Base-by-base conservation (phyloP, 2,888 invertebrate species). In the Pollenia griseotomentosa region DNA sequence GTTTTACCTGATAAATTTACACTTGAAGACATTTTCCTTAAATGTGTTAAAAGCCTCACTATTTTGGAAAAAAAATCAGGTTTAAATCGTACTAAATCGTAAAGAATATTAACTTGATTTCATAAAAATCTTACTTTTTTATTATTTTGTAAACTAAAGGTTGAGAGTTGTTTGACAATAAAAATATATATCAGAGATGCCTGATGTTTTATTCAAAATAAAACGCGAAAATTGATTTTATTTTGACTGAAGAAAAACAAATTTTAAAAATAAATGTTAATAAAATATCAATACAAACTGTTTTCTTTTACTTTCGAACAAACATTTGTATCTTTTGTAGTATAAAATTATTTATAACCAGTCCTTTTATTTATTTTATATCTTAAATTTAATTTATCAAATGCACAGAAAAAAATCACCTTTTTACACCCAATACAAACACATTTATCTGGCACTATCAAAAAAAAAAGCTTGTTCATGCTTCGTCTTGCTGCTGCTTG, bases 1-100 rank as follows among this genome's bases (percentile, higher is more conserved):
- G 53, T 23, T 44, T 85, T 85, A 89, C 89, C 86, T n/a, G 89
- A 89, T 75, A 89, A 77, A 65, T 88, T 88, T 0, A 83, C 83
- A 53, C 70, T 85, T 8, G 84, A 53, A 7, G 89, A 77, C 89
- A 89, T 89, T 23, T 80, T 87, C 44, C 88, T 79, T 16, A 87
- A 4, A 14, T 78, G 61, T 33, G 42, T 19, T 12, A 80, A 12
- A 40, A 77, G 14, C 44, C 59, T 77, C 88, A 88, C 88, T 89
- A 83, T 19, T 53, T 48, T 63, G 19, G 10, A n/a, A 12, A 48
- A 61, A 55, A 51, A 70, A 74, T 40, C 8, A 70, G 16, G 51
- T 46, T 71, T n/a, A 16, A 68, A 4, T 63, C 75, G 16, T 66
- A 48, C 63, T 73, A 61, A 61, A 61, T 55, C 44, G 40, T 11